Percentiles rank a stretch among this genome's conserved stretches.
Conservation (phyloP, 2,888 invertebrate species). For the Phragmatobia fuliginosa region DNA sequence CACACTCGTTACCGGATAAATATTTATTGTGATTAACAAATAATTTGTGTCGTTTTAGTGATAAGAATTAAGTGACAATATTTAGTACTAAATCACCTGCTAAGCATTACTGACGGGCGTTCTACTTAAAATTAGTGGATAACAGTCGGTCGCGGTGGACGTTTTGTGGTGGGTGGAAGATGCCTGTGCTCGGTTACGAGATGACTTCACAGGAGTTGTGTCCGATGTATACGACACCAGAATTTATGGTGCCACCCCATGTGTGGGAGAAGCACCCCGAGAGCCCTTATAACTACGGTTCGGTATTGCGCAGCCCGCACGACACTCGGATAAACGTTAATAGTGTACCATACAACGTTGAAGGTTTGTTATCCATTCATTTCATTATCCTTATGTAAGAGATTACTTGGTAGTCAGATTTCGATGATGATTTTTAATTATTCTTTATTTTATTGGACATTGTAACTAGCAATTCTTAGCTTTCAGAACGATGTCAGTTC, state of each 20-base stretch:
- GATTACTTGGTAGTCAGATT: background rate
- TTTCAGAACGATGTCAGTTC: background rate
- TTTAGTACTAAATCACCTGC: conserved; percentile 72
- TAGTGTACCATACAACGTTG: conserved; percentile 40
- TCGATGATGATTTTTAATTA: background rate
- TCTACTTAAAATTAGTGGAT: conserved; percentile 58
- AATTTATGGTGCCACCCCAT: conserved; percentile 65
- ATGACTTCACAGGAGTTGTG: conserved; percentile 76
- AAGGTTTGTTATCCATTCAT: conserved; percentile 61
- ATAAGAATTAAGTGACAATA: conserved; percentile 55
- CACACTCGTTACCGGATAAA: conserved; percentile 51
- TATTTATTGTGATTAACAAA: conserved; percentile 59
- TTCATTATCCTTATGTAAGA: background rate
- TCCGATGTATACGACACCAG: conserved; percentile 66
- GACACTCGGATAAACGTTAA: conserved; percentile 36
- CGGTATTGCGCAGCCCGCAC: conserved; percentile 58
- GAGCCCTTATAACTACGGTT: conserved; percentile 59
- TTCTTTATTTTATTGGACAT: background rate
- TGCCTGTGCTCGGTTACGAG: conserved; percentile 80
- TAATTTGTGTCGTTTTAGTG: conserved; percentile 47
- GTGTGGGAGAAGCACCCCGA: conserved; percentile 72
- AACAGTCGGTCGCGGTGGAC: conserved; percentile 55
- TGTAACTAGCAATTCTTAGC: background rate
- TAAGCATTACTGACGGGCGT: conserved; percentile 55
- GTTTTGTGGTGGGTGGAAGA: conserved; percentile 63